Conservation (phyloP, 2,113 vertebrate species). For the human region DNA sequence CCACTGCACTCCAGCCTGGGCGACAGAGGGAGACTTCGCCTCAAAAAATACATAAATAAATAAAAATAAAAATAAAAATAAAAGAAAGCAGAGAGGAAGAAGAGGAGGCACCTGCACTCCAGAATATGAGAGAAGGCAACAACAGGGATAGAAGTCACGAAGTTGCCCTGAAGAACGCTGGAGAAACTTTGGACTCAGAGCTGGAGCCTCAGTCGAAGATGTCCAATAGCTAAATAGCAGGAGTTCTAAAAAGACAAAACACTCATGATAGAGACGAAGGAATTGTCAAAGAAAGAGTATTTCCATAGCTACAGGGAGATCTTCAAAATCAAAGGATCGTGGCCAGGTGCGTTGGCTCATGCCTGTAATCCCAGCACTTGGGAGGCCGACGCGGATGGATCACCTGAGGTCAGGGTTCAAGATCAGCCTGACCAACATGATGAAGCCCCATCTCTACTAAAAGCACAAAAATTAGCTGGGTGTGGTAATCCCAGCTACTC, state of each 20-base stretch:
- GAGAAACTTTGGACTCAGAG: neutral
- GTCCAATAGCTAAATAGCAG: neutral
- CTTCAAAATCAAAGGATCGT: neutral
- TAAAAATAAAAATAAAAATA: too few relatives aligned
- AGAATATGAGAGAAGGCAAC: neutral
- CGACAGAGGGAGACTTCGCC: too few relatives aligned
- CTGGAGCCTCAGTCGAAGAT: neutral
- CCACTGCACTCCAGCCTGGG: too few relatives aligned
- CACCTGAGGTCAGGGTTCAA: too few relatives aligned
- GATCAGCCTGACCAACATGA: too few relatives aligned
- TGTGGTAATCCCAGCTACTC: too few relatives aligned
- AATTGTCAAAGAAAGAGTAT: neutral
- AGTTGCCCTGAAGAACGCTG: neutral
- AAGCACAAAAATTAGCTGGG: too few relatives aligned
- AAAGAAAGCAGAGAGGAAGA: neutral
- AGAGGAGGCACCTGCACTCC: neutral
- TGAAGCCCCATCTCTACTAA: too few relatives aligned
- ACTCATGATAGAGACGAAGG: neutral
- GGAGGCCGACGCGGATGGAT: too few relatives aligned
- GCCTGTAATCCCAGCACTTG: too few relatives aligned
- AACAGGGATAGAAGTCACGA: neutral
- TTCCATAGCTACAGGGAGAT: neutral
- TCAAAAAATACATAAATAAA: too few relatives aligned
- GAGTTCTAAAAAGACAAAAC: slow-evolving; percentile 23
- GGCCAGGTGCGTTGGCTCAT: too few relatives aligned